Percentiles rank a stretch among this genome's conserved stretches.
phyloP scores from a whole-genome alignment of 2,888 invertebrate species.

The Thecophora atra region DNA sequence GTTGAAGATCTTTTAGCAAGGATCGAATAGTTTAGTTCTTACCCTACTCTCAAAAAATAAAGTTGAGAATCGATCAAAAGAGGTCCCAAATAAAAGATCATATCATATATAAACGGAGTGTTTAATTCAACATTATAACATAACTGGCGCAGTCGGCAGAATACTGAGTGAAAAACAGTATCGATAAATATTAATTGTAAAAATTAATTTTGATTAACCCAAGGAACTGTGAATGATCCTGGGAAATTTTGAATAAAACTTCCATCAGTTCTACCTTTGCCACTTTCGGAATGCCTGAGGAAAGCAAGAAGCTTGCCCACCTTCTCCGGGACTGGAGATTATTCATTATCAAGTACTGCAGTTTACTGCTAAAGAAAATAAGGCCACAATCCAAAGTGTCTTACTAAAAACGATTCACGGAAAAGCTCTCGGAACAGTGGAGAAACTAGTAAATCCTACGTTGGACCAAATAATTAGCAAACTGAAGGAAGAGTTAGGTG shows the following conservation, averaged over 20 bases:
- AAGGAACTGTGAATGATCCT: too few species aligned
- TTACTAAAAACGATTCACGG: constrained; percentile 23
- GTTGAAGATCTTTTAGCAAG: too few species aligned
- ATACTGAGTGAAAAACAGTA: constrained; percentile 29
- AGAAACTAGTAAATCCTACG: background rate
- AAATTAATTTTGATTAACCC: background rate
- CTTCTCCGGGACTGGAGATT: constrained; percentile 17
- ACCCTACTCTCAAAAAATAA: too few species aligned
- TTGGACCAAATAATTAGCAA: too few species aligned
- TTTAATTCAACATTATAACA: background rate
- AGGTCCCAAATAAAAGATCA: background rate
- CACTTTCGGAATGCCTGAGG: constrained; percentile 15
- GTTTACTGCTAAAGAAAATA: constrained; percentile 4
- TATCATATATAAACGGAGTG: background rate
- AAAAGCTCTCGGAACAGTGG: constrained; percentile 15
- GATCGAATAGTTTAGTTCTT: too few species aligned
- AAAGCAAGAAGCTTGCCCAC: constrained; percentile 18
- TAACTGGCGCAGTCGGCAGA: constrained; percentile 32
- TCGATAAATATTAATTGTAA: background rate
- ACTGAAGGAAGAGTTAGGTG: too few species aligned
- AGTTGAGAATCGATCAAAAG: background rate
- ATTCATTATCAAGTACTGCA: constrained; percentile 9
- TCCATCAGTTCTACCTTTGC: background rate
- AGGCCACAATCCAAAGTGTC: constrained; percentile 14
- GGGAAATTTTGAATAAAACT: background rate